Evolutionary conservation across 2,113 vertebrate genomes (phyloP).

Genomic region (Malurus melanocephalus): DNA sequence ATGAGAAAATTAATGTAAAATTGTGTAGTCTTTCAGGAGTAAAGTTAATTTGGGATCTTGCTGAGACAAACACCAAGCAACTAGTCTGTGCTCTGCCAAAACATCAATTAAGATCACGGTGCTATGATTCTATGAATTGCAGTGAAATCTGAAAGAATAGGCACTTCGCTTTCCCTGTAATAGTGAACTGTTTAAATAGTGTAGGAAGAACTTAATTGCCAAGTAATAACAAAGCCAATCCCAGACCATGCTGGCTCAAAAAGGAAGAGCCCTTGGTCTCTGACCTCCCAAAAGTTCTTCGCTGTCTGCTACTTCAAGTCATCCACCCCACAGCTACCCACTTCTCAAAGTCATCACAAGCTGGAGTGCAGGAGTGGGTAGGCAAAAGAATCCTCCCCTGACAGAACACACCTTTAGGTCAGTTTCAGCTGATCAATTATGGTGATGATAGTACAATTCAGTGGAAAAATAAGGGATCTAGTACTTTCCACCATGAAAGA

Average conservation of each 20-base stretch:
- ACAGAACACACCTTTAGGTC: not conserved
- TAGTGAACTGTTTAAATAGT: not conserved
- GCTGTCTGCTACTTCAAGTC: not conserved
- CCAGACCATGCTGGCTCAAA: not conserved
- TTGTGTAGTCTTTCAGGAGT: not conserved
- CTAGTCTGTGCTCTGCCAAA: not conserved
- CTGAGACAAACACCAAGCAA: not conserved
- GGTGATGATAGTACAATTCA: not conserved
- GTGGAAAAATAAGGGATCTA: not conserved
- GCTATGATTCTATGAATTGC: not conserved
- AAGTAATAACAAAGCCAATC: not conserved
- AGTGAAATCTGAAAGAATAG: not conserved
- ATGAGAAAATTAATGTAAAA: not conserved
- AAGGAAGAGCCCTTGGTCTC: not conserved
- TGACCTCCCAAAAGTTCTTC: not conserved
- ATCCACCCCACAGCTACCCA: not conserved
- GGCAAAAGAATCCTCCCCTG: not conserved
- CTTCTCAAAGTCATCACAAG: accelerated
- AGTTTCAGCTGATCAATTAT: not conserved
- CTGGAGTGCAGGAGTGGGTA: accelerated
- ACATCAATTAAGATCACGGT: not conserved
- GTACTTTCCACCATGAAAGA: not conserved
- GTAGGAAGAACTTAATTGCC: not conserved
- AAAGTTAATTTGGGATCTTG: not conserved
- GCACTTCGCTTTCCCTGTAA: not conserved